Evolutionary conservation across 2,888 invertebrate genomes (phyloP).

Genomic region (Steromphala cineraria): DNA sequence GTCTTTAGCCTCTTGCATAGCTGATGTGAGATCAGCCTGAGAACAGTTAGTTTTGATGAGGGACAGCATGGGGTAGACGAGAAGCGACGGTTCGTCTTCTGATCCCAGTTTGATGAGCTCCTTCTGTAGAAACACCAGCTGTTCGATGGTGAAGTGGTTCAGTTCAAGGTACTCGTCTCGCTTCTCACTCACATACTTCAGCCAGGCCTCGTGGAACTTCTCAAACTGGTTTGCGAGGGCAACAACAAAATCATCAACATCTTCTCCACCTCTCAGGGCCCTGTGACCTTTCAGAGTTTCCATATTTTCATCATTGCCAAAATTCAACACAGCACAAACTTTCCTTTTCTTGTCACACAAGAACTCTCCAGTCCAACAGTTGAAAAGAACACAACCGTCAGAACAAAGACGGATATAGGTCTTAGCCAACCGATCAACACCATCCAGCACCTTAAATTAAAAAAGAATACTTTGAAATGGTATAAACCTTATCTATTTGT

Average conservation of each 20-base stretch:
- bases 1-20: conserved; percentile 41
- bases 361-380: conserved; percentile 56
- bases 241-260: not conserved
- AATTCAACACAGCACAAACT: conserved; percentile 49
- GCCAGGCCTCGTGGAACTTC: conserved; percentile 45
- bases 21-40: conserved; percentile 42
- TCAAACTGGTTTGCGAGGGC: conserved; percentile 13
- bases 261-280: conserved; percentile 25
- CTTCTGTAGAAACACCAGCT: conserved; percentile 63
- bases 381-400: conserved; percentile 65
- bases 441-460: conserved; percentile 58
- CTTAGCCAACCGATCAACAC: conserved; percentile 55
- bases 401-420: conserved; percentile 56
- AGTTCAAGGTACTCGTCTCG: conserved; percentile 49
- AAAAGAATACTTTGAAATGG: no score
- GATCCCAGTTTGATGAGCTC: conserved; percentile 55
- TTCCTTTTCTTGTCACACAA: conserved; percentile 44
- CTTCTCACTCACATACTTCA: conserved; percentile 47
- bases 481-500: no score
- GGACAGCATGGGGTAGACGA: conserved; percentile 51
- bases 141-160: conserved; percentile 65
- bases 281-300: conserved; percentile 32
- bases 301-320: conserved; percentile 42
- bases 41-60: conserved; percentile 52
- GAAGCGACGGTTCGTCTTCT: conserved; percentile 32